These are phyloP conservation scores for Cryptocheilus praepositus DNA, from an alignment of 2,888 invertebrate genomes.

Conservation along the genomic window DNA sequence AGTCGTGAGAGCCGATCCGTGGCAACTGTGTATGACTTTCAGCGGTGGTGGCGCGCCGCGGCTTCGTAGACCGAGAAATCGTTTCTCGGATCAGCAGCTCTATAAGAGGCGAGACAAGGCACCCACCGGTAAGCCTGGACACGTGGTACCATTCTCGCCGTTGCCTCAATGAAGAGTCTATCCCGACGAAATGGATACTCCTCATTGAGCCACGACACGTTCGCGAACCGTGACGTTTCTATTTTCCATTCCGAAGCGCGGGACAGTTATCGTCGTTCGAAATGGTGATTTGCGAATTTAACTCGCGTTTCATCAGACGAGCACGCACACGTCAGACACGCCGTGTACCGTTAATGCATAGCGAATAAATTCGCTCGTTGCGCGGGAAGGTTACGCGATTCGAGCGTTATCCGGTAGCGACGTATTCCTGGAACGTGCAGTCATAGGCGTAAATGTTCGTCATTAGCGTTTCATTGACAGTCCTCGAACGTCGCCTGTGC, in stretches of 20 bases:
- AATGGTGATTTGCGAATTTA: too few relatives aligned
- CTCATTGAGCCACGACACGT: constrained; percentile 18
- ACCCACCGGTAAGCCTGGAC: constrained; percentile 20
- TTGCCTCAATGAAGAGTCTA: constrained; percentile 1
- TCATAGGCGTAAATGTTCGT: too few relatives aligned
- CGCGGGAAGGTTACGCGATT: too few relatives aligned
- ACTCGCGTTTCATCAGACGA: too few relatives aligned
- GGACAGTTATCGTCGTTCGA: too few relatives aligned
- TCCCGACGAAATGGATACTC: constrained; percentile 24
- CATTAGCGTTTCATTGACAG: too few relatives aligned
- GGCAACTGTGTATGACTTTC: constrained; percentile 41
- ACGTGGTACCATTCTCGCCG: constrained; percentile 35
- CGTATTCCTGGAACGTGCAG: too few relatives aligned
- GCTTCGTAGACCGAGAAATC: constrained; percentile 57
- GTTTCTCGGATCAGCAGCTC: constrained; percentile 48
- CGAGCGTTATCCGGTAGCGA: too few relatives aligned
- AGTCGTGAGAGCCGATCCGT: constrained; percentile 49
- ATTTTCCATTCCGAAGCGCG: background rate
- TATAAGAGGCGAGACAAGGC: constrained; percentile 13
- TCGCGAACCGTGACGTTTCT: constrained; percentile 37
- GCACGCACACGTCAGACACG: too few relatives aligned
- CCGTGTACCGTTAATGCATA: too few relatives aligned
- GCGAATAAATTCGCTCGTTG: too few relatives aligned
- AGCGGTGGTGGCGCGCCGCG: constrained; percentile 34
- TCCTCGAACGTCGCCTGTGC: too few relatives aligned